Base-by-base conservation (phyloP, 1,140 invertebrate genomes). In the Drosophila burlai region DNA sequence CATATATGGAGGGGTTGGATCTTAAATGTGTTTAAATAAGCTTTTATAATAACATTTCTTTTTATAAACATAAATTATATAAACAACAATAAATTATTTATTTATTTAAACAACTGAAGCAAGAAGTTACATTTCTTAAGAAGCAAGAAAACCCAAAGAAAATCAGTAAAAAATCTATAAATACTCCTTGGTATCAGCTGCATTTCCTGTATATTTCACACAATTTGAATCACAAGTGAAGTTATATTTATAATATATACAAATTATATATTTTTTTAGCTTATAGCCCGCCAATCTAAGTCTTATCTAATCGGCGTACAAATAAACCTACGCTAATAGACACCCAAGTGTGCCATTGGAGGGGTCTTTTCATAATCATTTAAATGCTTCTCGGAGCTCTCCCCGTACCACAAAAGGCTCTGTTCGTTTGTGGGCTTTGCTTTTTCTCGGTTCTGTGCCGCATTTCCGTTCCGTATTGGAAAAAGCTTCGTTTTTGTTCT, bases 391-490 rank as follows among this genome's bases (percentile, higher is more conserved):
- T 43, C n/a, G 34, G 24, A 34, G 45, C 66, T 47, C 6, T n/a
- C 13, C 1, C 18, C 49, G 3, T 34, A 18, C 24, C 60, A 29
- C 36, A 67, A 45, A 67, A 40, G 64, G 47, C 45, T 26, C 26
- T 11, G 16, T 45, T 74, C 34, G 18, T 45, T 80, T 21, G 34
- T 50, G 62, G 55, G 36, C 34, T 60, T 34, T 40, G 49, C 66
- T 71, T 76, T 80, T 77, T 68, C 50, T 78, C 45, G 81, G 57
- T 78, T 87, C 83, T 83, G 72, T 87, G 83, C 65, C 84, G 80
- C 84, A 89, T 71, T 87, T 87, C 83, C 83, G 84, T 87, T 87
- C 80, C 76, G 47, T 89, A 86, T 86, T 87, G 80, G 61, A 73
- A 86, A 87, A 67, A 66, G 72, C 78, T 89, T 71, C 58, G 29